These are phyloP conservation scores for Corythaeola cristata DNA, from an alignment of 2,113 vertebrate genomes.

Conservation along the genomic window DNA sequence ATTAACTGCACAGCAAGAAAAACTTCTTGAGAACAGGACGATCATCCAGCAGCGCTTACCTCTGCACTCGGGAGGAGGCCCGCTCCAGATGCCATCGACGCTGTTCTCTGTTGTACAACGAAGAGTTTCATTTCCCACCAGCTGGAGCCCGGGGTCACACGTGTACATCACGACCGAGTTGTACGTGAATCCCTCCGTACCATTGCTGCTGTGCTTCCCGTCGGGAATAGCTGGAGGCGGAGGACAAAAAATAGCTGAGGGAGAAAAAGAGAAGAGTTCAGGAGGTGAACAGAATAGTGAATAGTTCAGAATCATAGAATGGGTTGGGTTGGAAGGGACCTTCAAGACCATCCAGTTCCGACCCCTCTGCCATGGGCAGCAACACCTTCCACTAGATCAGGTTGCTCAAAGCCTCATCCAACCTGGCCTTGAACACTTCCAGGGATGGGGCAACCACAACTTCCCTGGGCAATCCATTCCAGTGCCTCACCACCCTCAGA, in stretches of 20 bases:
- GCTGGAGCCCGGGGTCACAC: constrained; percentile 37
- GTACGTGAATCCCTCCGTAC: neutral
- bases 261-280: neutral
- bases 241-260: constrained; percentile 26
- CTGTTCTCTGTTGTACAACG: neutral
- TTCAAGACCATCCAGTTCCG: too few relatives aligned
- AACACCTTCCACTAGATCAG: too few relatives aligned
- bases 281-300: neutral
- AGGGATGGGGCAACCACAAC: too few relatives aligned
- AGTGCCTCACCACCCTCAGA: too few relatives aligned
- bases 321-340: too few relatives aligned
- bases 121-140: constrained; percentile 41
- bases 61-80: constrained; percentile 40
- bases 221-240: constrained; percentile 33
- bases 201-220: neutral
- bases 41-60: neutral
- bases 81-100: neutral
- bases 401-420: too few relatives aligned
- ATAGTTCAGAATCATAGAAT: too few relatives aligned
- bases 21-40: fast-evolving
- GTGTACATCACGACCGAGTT: neutral
- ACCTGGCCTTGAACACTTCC: too few relatives aligned
- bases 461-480: too few relatives aligned
- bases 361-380: too few relatives aligned
- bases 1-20: neutral